Base-by-base conservation (phyloP, 1,140 invertebrate genomes). In the Drosophila novamexicana region DNA sequence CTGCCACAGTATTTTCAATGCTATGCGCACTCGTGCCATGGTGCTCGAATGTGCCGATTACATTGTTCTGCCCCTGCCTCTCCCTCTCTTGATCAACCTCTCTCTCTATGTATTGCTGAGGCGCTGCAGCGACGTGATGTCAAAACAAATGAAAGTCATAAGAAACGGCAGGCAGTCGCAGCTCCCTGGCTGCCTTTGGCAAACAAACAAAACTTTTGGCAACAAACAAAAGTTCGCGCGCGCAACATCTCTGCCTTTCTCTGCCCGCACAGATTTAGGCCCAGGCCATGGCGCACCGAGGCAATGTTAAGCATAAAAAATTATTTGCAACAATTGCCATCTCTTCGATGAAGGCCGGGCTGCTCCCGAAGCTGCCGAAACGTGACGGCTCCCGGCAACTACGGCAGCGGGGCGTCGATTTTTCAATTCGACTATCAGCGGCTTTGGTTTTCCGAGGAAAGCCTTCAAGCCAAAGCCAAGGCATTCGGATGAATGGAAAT, bases 241-340 rank as follows among this genome's bases (percentile, higher is more conserved):
- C 64, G 36, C 36, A 12, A 42, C 52, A 10, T 10, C 7, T 2
- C 14, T 6, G 7, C 6, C n/a, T 32, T 29, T 14, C 50, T 8
- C 32, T 1, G 34, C 18, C 42, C 47, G 47, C 36, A 50, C 77
- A 44, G 40, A 58, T 32, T 18, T 42, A 34, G 57, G 29, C 57
- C 16, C 42, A 12, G 2, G 42, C 56, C 42, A 29, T 34, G 29
- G 8, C 62, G n/a, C 39, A 68, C 53, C 62, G 53, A 77, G 69
- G 84, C 79, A 81, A 67, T 74, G 75, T 61, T 53, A 63, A 84
- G 73, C 77, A 90, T 90, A 85, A 81, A 75, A 89, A 89, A 89
- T 89, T 79, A 89, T 90, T 89, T 85, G 85, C 85, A 90, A 85
- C 81, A 90, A 89, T 90, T 89, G 85, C 78, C 85, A 67, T 90